phyloP scores from a whole-genome alignment of 2,797 vertebrate genomes.

The Thaleichthys pacificus region DNA sequence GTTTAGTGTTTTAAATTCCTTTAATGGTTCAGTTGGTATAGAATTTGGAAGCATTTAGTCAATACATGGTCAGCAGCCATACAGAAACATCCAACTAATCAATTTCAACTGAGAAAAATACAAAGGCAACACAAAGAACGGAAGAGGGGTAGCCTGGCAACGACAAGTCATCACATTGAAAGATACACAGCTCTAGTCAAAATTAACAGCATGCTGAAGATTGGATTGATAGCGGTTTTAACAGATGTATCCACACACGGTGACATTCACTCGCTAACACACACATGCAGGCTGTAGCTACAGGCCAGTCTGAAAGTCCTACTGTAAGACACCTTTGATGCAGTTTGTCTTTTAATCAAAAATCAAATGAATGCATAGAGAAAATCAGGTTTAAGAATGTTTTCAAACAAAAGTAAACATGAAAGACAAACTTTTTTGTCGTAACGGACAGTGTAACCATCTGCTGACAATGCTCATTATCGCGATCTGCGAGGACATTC shows the following conservation, averaged over 20 bases:
- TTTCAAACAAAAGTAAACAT: constrained; percentile 68
- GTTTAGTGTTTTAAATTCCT: constrained; percentile 70
- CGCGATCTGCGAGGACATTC: constrained; percentile 67
- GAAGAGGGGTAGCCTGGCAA: constrained; percentile 58
- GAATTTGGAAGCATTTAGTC: constrained; percentile 80
- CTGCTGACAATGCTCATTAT: constrained; percentile 58
- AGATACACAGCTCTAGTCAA: constrained; percentile 61
- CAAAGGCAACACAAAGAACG: constrained; percentile 46
- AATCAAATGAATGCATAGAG: constrained; percentile 73
- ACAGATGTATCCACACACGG: constrained; percentile 27
- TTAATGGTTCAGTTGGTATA: constrained; percentile 81
- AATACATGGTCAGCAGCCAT: constrained; percentile 74
- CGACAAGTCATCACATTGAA: constrained; percentile 72
- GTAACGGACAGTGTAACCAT: constrained; percentile 45
- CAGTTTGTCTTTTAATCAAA: constrained; percentile 35
- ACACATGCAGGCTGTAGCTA: constrained; percentile 53
- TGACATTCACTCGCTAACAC: constrained; percentile 34
- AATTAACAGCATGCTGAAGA: constrained; percentile 69
- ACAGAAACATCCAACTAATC: constrained; percentile 62
- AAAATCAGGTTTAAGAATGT: constrained; percentile 62
- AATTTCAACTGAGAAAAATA: constrained; percentile 58
- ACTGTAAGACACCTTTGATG: constrained; percentile 67
- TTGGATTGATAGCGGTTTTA: constrained; percentile 46
- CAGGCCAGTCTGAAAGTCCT: not conserved
- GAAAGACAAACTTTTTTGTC: constrained; percentile 58